A percentile compares a stretch with the other conserved stretches of the same genome.
Evolutionary conservation across 2,113 vertebrate genomes (phyloP).

Genomic region (Choloepus hoffmanni): DNA sequence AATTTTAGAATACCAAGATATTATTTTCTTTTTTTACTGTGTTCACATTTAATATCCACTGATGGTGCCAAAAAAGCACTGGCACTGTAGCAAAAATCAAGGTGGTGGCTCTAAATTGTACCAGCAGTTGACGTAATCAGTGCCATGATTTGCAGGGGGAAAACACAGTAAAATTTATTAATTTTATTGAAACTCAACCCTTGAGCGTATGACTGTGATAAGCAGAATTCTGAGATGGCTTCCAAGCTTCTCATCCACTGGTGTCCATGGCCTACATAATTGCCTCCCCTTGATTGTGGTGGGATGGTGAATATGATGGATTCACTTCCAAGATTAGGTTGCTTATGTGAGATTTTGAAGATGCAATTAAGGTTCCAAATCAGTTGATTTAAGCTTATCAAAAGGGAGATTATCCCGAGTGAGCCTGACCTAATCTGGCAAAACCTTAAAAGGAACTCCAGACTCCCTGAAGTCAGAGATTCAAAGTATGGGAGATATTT

Average conservation of each 20-base stretch:
- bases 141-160: background rate
- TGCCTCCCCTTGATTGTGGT: background rate
- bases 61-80: background rate
- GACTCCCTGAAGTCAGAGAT: too few relatives aligned
- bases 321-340: background rate
- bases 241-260: too few relatives aligned
- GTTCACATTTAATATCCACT: background rate
- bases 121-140: background rate
- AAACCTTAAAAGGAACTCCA: background rate
- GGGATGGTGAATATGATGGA: background rate
- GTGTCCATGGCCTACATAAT: background rate
- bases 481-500: too few relatives aligned
- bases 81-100: background rate
- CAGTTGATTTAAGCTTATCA: background rate
- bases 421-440: background rate
- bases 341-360: background rate
- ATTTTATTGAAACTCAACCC: background rate
- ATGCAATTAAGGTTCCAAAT: background rate
- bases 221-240: background rate
- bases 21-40: background rate
- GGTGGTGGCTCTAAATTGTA: background rate
- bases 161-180: background rate
- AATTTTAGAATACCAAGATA: background rate
- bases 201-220: background rate
- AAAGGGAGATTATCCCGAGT: background rate